A percentile compares a stretch with the other conserved stretches of the same genome.
These are phyloP conservation scores for Andrena haemorrhoa DNA, from an alignment of 2,888 invertebrate species.

Conservation along the genomic window DNA sequence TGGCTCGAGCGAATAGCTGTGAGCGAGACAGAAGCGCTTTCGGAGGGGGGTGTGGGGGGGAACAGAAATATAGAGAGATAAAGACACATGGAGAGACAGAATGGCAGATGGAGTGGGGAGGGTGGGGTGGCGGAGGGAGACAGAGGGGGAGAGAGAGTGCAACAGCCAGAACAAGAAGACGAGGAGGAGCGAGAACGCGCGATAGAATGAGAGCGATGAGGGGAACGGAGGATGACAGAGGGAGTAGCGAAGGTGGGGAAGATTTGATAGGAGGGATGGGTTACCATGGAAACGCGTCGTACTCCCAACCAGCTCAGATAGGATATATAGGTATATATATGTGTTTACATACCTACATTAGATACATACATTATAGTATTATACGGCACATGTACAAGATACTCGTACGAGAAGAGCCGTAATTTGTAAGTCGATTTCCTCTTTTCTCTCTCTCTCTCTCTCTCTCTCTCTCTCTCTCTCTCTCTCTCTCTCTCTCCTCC, in stretches of 20 bases:
- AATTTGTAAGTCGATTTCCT: conserved; percentile 71
- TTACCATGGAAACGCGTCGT: conserved; percentile 82
- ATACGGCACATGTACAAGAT: conserved; percentile 65
- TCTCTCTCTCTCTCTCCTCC: neutral
- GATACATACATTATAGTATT: conserved; percentile 66
- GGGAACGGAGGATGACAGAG: conserved; percentile 38
- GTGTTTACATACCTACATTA: conserved; percentile 66
- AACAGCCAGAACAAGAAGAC: conserved; percentile 25
- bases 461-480: neutral
- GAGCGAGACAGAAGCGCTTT: conserved; percentile 31
- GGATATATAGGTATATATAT: conserved; percentile 67
- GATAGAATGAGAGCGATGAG: conserved; percentile 12
- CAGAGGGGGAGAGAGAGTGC: conserved; percentile 6
- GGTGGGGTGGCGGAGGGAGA: conserved; percentile 21
- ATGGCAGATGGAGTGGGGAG: conserved; percentile 29
- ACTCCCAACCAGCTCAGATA: conserved; percentile 73
- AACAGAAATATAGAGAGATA: conserved; percentile 57
- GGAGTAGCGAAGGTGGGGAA: conserved; percentile 41
- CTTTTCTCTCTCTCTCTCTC: conserved; percentile 32
- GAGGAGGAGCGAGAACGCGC: neutral
- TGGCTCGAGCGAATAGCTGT: conserved; percentile 44
- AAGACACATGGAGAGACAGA: conserved; percentile 63
- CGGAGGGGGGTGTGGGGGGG: conserved; percentile 40
- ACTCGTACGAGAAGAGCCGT: conserved; percentile 66
- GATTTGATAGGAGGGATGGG: conserved; percentile 79